Percentiles rank a stretch among this genome's conserved stretches.
phyloP scores from a whole-genome alignment of 1,140 invertebrate genomes.

The Bombus superbus region DNA sequence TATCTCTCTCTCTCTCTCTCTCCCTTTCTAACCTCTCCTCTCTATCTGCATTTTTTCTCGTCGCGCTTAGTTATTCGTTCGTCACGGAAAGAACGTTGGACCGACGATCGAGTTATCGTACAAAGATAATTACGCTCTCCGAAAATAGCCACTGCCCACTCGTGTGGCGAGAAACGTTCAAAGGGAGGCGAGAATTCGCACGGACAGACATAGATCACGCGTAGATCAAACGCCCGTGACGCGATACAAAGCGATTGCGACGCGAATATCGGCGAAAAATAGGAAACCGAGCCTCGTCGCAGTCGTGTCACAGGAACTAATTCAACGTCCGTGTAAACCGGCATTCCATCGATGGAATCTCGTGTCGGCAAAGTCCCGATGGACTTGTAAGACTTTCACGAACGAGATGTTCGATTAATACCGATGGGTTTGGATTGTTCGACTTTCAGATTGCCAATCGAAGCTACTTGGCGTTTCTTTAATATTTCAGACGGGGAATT shows the following conservation, averaged over 20 bases:
- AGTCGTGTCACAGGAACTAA: not conserved
- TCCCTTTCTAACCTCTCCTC: not conserved
- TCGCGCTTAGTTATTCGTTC: not conserved
- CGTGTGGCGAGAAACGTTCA: not conserved
- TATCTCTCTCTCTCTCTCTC: not conserved
- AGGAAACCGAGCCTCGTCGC: not conserved
- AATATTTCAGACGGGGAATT: too few relatives aligned
- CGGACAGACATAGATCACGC: constrained; percentile 12
- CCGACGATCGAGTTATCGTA: constrained; percentile 71
- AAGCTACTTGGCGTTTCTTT: too few relatives aligned
- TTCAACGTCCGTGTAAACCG: not conserved
- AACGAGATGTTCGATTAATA: not conserved
- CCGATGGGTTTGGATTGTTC: not conserved
- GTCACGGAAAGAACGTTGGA: not conserved
- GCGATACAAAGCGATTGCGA: not conserved
- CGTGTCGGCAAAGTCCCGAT: not conserved
- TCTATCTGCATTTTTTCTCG: constrained; percentile 1
- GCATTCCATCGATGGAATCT: not conserved
- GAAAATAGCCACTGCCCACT: constrained; percentile 67
- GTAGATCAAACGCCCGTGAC: constrained; percentile 42
- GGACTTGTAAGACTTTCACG: not conserved
- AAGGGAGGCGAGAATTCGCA: constrained; percentile 17
- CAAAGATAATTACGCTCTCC: constrained; percentile 72
- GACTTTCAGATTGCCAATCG: not conserved
- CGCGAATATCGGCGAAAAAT: not conserved